These are phyloP conservation scores for Pogonus chalceus DNA, from an alignment of 1,140 invertebrate species.

Conservation along the genomic window DNA sequence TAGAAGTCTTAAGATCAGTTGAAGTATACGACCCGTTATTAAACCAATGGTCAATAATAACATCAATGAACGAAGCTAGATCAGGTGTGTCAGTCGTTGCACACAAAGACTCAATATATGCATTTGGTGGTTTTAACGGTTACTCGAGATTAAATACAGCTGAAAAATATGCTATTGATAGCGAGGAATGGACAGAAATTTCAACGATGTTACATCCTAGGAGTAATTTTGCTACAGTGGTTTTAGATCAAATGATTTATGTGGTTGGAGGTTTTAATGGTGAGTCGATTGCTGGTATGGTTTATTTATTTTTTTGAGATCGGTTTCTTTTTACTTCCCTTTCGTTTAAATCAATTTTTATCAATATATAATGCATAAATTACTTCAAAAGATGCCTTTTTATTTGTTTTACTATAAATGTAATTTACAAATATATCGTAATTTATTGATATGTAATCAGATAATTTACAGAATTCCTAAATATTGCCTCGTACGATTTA, in stretches of 20 bases:
- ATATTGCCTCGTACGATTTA: too few species aligned
- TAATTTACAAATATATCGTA: too few species aligned
- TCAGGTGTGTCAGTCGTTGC: slow-evolving; percentile 59
- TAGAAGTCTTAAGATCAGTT: slow-evolving; percentile 50
- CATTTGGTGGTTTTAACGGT: slow-evolving; percentile 60
- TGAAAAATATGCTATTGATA: slow-evolving; percentile 25
- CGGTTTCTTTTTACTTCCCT: too few species aligned
- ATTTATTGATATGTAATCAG: too few species aligned
- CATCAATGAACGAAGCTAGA: slow-evolving; percentile 57
- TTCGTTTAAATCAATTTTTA: too few species aligned
- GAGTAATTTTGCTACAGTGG: slow-evolving; percentile 64
- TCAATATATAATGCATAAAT: too few species aligned
- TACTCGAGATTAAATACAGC: slow-evolving; percentile 44
- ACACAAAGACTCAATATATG: slow-evolving; percentile 50
- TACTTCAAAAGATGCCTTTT: too few species aligned
- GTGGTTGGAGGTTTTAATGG: slow-evolving; percentile 68
- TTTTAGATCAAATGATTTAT: slow-evolving; percentile 57
- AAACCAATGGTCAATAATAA: slow-evolving; percentile 62
- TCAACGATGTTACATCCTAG: slow-evolving; percentile 65
- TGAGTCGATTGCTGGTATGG: too few species aligned
- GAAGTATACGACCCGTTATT: slow-evolving; percentile 53
- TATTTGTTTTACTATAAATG: too few species aligned
- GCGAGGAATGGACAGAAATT: slow-evolving; percentile 38
- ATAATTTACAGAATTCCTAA: too few species aligned
- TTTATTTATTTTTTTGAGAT: too few species aligned